Evolutionary conservation across 1,140 invertebrate genomes (phyloP), one percentile per base, ranked within the genome.

Genomic region (Panulirus ornatus): DNA sequence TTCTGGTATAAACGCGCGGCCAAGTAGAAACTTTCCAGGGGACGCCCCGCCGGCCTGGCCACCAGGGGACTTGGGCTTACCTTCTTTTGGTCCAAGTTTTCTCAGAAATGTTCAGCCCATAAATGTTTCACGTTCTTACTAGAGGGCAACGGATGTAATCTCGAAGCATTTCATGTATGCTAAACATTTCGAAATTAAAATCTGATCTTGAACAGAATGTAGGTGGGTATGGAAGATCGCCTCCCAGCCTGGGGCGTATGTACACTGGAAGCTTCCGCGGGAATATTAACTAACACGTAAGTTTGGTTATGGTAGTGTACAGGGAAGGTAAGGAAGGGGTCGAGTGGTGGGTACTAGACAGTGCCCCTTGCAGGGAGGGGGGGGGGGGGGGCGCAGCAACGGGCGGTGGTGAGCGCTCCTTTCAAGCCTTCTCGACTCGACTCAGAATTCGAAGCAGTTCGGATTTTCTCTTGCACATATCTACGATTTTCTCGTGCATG

Each of bases 1-100:
- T 66, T 66, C 58, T 66, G 58, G 58, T 66, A 66, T 66, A 66
- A 66, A 66, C 58, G 58, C n/a, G 58, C 58, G 5, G 58, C n/a
- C 58, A 66, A 66, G 58, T 66, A 30, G 58, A 66, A 66, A 66
- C 58, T 66, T 66, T 66, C n/a, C 3, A 66, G 58, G 58, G n/a
- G n/a, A 66, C 5, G 58, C 58, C 58, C 5, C 22, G n/a, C n/a
- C n/a, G 22, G n/a, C 58, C n/a, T n/a, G 58, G 58, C 58, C 58
- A 27, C 58, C 58, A 66, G 58, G 58, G 58, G n/a, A 27, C 58
- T 6, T 11, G 5, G 44, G 44, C 44, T 11, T 11, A 47, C 58
- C n/a, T 66, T 30, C n/a, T 66, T 30, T 66, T 30, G 58, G 58
- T 1, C n/a, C 58, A 66, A 66, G 58, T 66, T 27, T 27, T 30